phyloP scores from a whole-genome alignment of 1,140 invertebrate genomes.

The Trichonephila inaurata region DNA sequence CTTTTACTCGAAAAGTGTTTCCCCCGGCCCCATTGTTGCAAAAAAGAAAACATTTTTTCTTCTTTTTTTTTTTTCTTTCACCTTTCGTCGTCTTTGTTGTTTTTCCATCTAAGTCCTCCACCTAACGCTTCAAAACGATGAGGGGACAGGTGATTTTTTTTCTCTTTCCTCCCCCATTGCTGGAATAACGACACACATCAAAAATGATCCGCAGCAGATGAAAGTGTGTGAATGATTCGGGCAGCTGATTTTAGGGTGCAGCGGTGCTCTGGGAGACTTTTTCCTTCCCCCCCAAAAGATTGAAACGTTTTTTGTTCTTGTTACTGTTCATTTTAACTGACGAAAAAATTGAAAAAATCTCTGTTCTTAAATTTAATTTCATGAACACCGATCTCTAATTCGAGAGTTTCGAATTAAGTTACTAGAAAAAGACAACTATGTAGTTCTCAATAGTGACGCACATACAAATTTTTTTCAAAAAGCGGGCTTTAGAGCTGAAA shows the following conservation, averaged over 20 bases:
- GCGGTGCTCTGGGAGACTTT: background rate
- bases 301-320: too few relatives aligned
- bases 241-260: background rate
- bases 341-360: too few relatives aligned
- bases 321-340: too few relatives aligned
- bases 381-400: too few relatives aligned
- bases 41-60: background rate
- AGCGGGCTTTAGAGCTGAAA: too few relatives aligned
- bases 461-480: too few relatives aligned
- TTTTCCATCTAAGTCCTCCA: background rate
- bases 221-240: conserved; percentile 24
- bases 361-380: too few relatives aligned
- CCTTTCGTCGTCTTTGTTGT: conserved; percentile 12
- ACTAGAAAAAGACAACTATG: too few relatives aligned
- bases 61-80: background rate
- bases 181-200: conserved; percentile 30
- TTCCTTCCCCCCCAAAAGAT: background rate
- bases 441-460: too few relatives aligned
- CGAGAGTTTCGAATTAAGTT: too few relatives aligned
- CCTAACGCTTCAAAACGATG: background rate
- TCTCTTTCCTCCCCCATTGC: background rate
- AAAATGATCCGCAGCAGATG: conserved; percentile 37
- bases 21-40: background rate
- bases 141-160: conserved; percentile 18
- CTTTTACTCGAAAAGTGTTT: background rate